Evolutionary conservation across 2,888 invertebrate genomes (phyloP).

Genomic region (Sphecodes monilicornis): DNA sequence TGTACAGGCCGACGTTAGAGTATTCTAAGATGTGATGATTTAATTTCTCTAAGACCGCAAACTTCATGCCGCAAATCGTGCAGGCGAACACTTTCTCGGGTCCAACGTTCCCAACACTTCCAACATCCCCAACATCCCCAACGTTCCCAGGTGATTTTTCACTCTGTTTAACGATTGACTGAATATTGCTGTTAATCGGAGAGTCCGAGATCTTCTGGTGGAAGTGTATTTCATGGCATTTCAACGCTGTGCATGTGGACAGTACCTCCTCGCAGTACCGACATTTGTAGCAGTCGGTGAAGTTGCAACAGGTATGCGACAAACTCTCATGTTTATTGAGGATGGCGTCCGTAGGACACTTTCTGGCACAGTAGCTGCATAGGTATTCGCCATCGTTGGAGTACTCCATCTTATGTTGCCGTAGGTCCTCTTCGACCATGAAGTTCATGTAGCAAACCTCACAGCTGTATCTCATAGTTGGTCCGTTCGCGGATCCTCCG

Average conservation of each 20-base stretch:
- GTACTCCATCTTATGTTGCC: constrained; percentile 61
- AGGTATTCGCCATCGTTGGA: constrained; percentile 58
- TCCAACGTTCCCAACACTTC: not conserved
- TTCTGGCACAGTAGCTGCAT: constrained; percentile 65
- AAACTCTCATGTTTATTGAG: constrained; percentile 62
- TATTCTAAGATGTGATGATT: constrained; percentile 44
- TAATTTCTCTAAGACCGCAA: constrained; percentile 2
- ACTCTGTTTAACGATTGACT: not conserved
- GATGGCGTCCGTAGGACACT: constrained; percentile 45
- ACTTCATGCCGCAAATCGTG: constrained; percentile 31
- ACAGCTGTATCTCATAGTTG: constrained; percentile 46
- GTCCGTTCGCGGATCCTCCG: not conserved
- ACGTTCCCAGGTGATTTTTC: not conserved
- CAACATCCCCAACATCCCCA: no score
- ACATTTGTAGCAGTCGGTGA: constrained; percentile 46
- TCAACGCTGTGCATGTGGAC: constrained; percentile 39
- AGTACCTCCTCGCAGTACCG: constrained; percentile 61
- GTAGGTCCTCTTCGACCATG: constrained; percentile 39
- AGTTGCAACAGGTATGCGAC: constrained; percentile 46
- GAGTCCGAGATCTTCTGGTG: constrained; percentile 31
- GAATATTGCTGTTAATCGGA: not conserved
- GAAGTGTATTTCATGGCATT: constrained; percentile 68
- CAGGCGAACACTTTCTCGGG: constrained; percentile 28
- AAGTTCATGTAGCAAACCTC: constrained; percentile 65
- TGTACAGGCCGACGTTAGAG: constrained; percentile 37